Percentiles rank a stretch among this genome's conserved stretches.
Conservation (phyloP, 1,140 invertebrate species). For the Limonius californicus region DNA sequence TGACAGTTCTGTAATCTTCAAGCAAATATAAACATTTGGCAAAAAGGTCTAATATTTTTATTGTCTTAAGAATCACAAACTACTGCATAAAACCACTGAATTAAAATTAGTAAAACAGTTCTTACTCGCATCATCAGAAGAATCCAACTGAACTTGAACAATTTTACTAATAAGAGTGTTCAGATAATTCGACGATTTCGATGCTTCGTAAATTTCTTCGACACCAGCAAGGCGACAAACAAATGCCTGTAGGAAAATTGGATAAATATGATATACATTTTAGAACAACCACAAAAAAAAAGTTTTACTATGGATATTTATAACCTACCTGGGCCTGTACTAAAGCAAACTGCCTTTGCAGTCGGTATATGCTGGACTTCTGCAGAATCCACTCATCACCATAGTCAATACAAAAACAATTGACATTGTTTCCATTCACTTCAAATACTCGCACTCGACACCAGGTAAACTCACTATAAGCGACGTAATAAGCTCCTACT, state of each 20-base stretch:
- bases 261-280: neutral
- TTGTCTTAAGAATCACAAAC: too few relatives aligned
- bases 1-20: too few relatives aligned
- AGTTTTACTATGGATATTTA: neutral
- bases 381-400: constrained; percentile 56
- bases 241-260: constrained; percentile 51
- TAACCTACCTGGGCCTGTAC: constrained; percentile 60
- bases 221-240: constrained; percentile 56
- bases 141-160: constrained; percentile 10
- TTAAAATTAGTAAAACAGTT: neutral
- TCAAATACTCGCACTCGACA: constrained; percentile 57
- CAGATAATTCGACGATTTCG: constrained; percentile 30
- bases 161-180: constrained; percentile 13
- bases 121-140: neutral
- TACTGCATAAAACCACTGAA: too few relatives aligned
- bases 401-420: constrained; percentile 60
- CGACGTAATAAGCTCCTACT: constrained; percentile 54
- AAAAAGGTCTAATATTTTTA: too few relatives aligned
- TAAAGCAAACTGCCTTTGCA: constrained; percentile 54
- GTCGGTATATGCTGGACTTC: constrained; percentile 49
- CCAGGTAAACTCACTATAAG: constrained; percentile 56
- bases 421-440: constrained; percentile 44
- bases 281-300: neutral
- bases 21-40: too few relatives aligned
- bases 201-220: constrained; percentile 52